Conservation (phyloP, 1,140 invertebrate genomes). For the Hestina assimilis region DNA sequence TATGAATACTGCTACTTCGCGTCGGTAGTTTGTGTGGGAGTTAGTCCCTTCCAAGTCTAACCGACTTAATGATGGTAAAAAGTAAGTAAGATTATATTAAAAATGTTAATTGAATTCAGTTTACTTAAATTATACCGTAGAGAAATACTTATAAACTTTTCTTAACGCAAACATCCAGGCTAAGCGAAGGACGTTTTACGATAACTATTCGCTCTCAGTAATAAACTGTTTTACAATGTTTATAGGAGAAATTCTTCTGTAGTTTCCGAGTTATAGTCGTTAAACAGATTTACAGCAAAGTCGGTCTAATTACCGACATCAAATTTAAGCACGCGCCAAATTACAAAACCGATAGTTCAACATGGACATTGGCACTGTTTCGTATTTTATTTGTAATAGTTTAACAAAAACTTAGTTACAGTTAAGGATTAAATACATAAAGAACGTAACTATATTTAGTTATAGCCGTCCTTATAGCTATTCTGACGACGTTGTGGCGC, state of each 20-base stretch:
- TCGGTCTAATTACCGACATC: slow-evolving; percentile 19
- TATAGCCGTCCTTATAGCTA: too few relatives aligned
- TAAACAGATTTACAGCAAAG: slow-evolving; percentile 8
- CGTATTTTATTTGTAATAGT: neutral
- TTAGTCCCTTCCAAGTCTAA: too few relatives aligned
- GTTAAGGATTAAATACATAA: neutral
- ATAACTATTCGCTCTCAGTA: slow-evolving; percentile 1
- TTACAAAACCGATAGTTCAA: too few relatives aligned
- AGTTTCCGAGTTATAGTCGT: slow-evolving; percentile 15
- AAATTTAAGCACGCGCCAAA: slow-evolving; percentile 14
- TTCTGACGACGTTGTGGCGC: too few relatives aligned
- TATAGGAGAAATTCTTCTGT: slow-evolving; percentile 13
- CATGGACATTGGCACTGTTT: slow-evolving; percentile 5
- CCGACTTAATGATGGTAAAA: too few relatives aligned
- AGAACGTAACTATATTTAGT: too few relatives aligned
- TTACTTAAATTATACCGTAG: too few relatives aligned
- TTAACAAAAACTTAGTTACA: neutral
- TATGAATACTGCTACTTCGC: too few relatives aligned
- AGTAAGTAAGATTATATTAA: too few relatives aligned
- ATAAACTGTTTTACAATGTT: slow-evolving; percentile 16
- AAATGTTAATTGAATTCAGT: too few relatives aligned
- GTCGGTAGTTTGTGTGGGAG: too few relatives aligned
- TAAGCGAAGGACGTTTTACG: slow-evolving; percentile 10
- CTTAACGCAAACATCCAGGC: slow-evolving; percentile 1
- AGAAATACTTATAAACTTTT: neutral